phyloP scores from a whole-genome alignment of 2,797 vertebrate species.

The Rhinatrema bivittatum region DNA sequence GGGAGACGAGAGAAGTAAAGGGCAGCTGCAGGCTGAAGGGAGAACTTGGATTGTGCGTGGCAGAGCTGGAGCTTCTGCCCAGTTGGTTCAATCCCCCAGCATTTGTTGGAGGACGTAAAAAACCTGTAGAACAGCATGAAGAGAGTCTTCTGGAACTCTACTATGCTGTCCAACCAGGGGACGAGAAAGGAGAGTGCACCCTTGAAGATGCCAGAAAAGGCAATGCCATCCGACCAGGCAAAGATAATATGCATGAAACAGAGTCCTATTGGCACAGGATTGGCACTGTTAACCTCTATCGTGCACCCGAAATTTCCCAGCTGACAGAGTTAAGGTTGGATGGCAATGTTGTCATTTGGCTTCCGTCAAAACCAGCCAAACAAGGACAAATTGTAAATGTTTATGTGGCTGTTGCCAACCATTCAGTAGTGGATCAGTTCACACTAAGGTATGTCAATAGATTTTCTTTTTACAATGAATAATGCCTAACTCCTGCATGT shows the following conservation, averaged over 20 bases:
- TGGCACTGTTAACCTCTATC: conserved; percentile 69
- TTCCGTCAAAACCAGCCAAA: conserved; percentile 74
- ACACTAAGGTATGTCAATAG: conserved; percentile 73
- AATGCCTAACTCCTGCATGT: too few species aligned
- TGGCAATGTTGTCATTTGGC: conserved; percentile 70
- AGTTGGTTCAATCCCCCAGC: conserved; percentile 71
- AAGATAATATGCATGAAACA: conserved; percentile 61
- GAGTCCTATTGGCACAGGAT: conserved; percentile 71
- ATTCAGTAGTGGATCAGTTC: conserved; percentile 80
- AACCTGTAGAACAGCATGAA: conserved; percentile 47
- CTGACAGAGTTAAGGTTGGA: conserved; percentile 76
- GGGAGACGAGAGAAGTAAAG: conserved; percentile 73
- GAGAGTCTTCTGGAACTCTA: conserved; percentile 72
- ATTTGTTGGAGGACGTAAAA: conserved; percentile 65
- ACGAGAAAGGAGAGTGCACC: conserved; percentile 51
- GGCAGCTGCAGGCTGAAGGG: conserved; percentile 64
- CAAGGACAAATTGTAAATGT: conserved; percentile 80
- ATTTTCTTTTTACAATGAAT: rapidly evolving
- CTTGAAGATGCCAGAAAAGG: conserved; percentile 70
- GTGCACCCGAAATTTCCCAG: conserved; percentile 55
- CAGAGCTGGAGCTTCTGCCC: conserved; percentile 63
- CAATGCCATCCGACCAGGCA: conserved; percentile 70
- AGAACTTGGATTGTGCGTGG: conserved; percentile 65
- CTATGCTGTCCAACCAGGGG: conserved; percentile 57
- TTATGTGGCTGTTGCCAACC: conserved; percentile 66